phyloP scores from a whole-genome alignment of 2,888 invertebrate genomes.

The Minunthozetes semirufus region DNA sequence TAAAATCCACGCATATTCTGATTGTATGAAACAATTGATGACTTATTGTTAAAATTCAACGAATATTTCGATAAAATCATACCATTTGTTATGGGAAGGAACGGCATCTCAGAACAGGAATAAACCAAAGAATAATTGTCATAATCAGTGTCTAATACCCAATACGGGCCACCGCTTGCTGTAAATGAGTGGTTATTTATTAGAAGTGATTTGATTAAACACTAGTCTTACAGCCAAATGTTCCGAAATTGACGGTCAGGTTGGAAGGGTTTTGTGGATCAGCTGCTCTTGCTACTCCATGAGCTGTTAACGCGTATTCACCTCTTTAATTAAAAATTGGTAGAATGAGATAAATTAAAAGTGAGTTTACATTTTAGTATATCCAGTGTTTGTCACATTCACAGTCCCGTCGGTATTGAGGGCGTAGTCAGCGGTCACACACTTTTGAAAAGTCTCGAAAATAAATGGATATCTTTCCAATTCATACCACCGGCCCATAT shows the following conservation, averaged over 20 bases:
- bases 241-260: constrained; percentile 38
- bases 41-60: too few species aligned
- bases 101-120: constrained; percentile 37
- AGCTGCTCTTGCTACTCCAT: constrained; percentile 31
- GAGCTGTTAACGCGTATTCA: background rate
- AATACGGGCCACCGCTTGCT: constrained; percentile 34
- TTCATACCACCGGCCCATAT: constrained; percentile 25
- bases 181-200: too few species aligned
- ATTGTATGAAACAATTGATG: too few species aligned
- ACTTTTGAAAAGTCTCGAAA: constrained; percentile 6
- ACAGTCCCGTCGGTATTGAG: background rate
- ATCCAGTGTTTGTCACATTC: background rate
- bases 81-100: background rate
- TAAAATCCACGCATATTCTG: too few species aligned
- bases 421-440: constrained; percentile 9
- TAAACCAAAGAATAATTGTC: constrained; percentile 38
- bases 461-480: background rate
- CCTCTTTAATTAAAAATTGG: background rate
- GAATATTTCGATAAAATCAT: too few species aligned
- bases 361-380: background rate
- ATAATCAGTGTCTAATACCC: constrained; percentile 39
- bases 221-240: background rate
- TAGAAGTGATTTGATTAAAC: background rate
- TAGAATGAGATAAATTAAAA: too few species aligned
- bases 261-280: constrained; percentile 37